A percentile compares a stretch with the other conserved stretches of the same genome.
phyloP scores from a whole-genome alignment of 2,888 invertebrate species.

The Boloria euphrosyne region DNA sequence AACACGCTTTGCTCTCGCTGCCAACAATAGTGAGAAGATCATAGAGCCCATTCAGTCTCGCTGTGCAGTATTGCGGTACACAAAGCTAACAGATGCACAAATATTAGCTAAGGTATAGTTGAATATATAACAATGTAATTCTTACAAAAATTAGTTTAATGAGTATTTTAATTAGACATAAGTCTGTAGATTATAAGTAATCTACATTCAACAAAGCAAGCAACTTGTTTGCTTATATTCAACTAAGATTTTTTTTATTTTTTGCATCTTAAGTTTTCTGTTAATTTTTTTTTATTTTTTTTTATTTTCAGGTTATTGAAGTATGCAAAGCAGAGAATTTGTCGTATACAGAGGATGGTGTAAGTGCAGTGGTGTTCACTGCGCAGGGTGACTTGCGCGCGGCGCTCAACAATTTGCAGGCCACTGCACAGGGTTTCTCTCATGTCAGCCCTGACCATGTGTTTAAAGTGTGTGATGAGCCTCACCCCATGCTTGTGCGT shows the following conservation, averaged over 20 bases:
- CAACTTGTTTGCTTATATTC: too few relatives aligned
- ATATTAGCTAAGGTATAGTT: slow-evolving; percentile 88
- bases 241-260: too few relatives aligned
- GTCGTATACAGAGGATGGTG: slow-evolving; percentile 94
- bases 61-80: slow-evolving; percentile 97
- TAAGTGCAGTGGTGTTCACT: slow-evolving; percentile 98
- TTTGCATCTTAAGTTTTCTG: too few relatives aligned
- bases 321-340: slow-evolving; percentile 79
- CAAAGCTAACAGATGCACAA: slow-evolving; percentile 94
- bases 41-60: slow-evolving; percentile 99
- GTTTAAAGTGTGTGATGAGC: slow-evolving; percentile 99
- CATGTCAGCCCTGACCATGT: slow-evolving; percentile 96
- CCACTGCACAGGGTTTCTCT: slow-evolving; percentile 92
- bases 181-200: too few relatives aligned
- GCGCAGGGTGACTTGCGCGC: slow-evolving; percentile 99
- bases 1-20: slow-evolving; percentile 98
- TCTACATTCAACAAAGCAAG: too few relatives aligned
- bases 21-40: slow-evolving; percentile 99
- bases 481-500: slow-evolving; percentile 96
- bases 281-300: too few relatives aligned
- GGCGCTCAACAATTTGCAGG: slow-evolving; percentile 97
- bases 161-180: too few relatives aligned
- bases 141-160: too few relatives aligned
- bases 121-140: neutral
- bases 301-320: slow-evolving; percentile 65